Conservation (phyloP, 1,140 invertebrate species). For the Harpegnathos saltator region DNA sequence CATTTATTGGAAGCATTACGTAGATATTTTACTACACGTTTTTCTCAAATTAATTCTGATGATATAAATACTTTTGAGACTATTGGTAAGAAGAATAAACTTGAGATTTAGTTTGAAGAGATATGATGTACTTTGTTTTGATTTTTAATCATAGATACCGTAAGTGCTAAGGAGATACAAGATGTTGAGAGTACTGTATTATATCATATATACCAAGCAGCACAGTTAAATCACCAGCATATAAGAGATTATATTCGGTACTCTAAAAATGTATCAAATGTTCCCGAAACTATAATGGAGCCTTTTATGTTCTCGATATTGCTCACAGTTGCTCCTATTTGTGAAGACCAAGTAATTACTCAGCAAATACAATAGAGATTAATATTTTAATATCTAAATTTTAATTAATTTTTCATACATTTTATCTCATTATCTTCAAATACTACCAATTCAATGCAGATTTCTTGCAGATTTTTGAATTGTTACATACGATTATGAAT, state of each 20-base stretch:
- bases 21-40: constrained; percentile 82
- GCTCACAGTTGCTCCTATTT: constrained; percentile 84
- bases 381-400: not conserved
- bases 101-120: constrained; percentile 36
- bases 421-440: not conserved
- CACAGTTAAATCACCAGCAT: constrained; percentile 83
- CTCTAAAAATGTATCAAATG: constrained; percentile 84
- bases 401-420: not conserved
- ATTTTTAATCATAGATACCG: constrained; percentile 59
- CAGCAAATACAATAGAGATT: too few species aligned
- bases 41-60: constrained; percentile 68
- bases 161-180: constrained; percentile 79
- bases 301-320: constrained; percentile 87
- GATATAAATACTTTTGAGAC: constrained; percentile 66
- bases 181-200: constrained; percentile 87
- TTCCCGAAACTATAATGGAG: constrained; percentile 86
- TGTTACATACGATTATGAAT: constrained; percentile 84
- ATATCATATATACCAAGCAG: constrained; percentile 86
- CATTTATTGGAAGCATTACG: constrained; percentile 81
- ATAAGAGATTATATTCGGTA: constrained; percentile 86
- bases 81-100: constrained; percentile 72
- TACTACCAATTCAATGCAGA: not conserved
- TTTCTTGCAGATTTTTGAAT: constrained; percentile 82
- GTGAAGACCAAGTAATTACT: constrained; percentile 84
- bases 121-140: constrained; percentile 16